A percentile compares a stretch with the other conserved stretches of the same genome.
Conservation (phyloP, 2,888 invertebrate species). For the Campaea margaritaria region DNA sequence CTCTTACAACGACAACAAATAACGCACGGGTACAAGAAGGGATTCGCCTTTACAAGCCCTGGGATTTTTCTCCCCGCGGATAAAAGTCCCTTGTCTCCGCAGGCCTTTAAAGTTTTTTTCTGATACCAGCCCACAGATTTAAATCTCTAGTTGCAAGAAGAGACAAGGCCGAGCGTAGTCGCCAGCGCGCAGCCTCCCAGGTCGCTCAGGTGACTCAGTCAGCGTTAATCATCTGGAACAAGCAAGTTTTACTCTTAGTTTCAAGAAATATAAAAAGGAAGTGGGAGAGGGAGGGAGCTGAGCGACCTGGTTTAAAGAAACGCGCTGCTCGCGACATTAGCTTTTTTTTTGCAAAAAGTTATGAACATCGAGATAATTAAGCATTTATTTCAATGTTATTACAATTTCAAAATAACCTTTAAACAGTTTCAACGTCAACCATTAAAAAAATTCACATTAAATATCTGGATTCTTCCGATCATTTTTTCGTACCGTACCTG, state of each 20-base stretch:
- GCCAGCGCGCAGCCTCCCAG: conserved; percentile 54
- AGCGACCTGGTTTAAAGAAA: conserved; percentile 66
- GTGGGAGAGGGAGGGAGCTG: conserved; percentile 68
- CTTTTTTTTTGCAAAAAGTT: background rate
- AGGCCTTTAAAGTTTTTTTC: background rate
- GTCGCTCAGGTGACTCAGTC: conserved; percentile 83
- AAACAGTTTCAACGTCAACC: too few species aligned
- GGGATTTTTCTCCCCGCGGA: too few species aligned
- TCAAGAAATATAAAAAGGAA: conserved; percentile 52
- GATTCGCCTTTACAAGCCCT: too few species aligned
- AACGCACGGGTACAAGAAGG: too few species aligned
- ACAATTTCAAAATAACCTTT: too few species aligned
- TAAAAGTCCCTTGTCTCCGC: too few species aligned
- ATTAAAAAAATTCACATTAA: too few species aligned
- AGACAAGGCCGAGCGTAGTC: conserved; percentile 29
- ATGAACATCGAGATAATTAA: too few species aligned
- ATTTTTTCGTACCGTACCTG: too few species aligned
- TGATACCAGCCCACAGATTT: conserved; percentile 14
- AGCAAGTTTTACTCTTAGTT: conserved; percentile 79
- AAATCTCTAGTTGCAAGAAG: conserved; percentile 21
- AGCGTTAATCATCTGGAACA: conserved; percentile 83
- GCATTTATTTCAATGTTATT: too few species aligned
- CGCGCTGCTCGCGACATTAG: background rate
- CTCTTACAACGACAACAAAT: too few species aligned
- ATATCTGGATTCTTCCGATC: too few species aligned